phyloP scores from a whole-genome alignment of 1,140 invertebrate species.

The Pachyrhynchus sulphureomaculatus region DNA sequence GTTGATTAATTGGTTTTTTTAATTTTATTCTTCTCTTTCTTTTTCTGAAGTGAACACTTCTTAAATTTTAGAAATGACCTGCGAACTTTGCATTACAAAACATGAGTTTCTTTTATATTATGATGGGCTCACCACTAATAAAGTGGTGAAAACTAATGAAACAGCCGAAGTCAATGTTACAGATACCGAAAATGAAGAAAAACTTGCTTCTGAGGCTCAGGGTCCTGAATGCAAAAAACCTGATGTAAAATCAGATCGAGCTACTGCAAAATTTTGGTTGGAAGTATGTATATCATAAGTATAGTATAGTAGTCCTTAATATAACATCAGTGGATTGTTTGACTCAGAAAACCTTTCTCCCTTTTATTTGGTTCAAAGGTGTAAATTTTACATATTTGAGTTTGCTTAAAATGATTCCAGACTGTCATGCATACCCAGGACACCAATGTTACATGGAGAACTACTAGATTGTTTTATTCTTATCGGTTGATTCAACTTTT shows the following conservation, averaged over 20 bases:
- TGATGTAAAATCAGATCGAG: slow-evolving; percentile 35
- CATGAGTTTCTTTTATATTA: slow-evolving; percentile 78
- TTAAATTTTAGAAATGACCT: slow-evolving; percentile 82
- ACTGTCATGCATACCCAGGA: no score
- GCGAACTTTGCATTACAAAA: slow-evolving; percentile 48
- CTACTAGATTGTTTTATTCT: no score
- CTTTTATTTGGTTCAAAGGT: no score
- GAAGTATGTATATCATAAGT: slow-evolving; percentile 41
- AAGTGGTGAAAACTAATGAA: slow-evolving; percentile 23
- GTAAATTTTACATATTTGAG: no score
- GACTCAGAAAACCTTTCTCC: no score
- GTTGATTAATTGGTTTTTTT: no score
- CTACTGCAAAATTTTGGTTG: slow-evolving; percentile 65
- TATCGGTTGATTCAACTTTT: no score
- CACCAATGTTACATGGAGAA: no score
- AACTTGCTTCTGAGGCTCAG: background rate
- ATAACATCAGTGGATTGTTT: background rate
- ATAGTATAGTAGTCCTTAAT: background rate
- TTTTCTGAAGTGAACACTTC: no score
- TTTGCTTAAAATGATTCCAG: no score
- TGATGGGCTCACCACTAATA: slow-evolving; percentile 50
- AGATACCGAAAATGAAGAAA: slow-evolving; percentile 1
- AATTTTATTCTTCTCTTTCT: no score
- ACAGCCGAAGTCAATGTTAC: slow-evolving; percentile 31
- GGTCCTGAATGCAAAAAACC: slow-evolving; percentile 43